These are phyloP conservation scores for Drymonia ruficornis DNA, from an alignment of 2,888 invertebrate species.

Conservation along the genomic window DNA sequence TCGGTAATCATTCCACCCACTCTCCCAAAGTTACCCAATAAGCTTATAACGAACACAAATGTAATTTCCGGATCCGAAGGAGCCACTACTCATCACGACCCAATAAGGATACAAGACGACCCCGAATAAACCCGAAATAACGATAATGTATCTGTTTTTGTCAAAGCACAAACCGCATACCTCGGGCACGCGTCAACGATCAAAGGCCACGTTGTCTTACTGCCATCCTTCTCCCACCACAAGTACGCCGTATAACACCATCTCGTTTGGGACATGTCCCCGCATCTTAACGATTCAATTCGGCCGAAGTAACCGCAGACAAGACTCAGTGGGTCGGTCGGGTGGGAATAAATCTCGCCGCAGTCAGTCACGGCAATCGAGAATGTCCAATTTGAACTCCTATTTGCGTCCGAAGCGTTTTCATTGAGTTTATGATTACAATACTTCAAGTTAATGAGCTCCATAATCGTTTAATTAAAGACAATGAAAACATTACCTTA, in stretches of 20 bases:
- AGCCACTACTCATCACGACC: not conserved
- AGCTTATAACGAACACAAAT: not conserved
- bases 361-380: slow-evolving; percentile 40
- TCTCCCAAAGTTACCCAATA: not conserved
- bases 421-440: slow-evolving; percentile 39
- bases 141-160: slow-evolving; percentile 35
- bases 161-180: slow-evolving; percentile 46
- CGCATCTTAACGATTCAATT: slow-evolving; percentile 61
- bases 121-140: slow-evolving; percentile 7
- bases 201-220: slow-evolving; percentile 41
- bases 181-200: slow-evolving; percentile 51
- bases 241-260: slow-evolving; percentile 35
- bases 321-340: slow-evolving; percentile 45
- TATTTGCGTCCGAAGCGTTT: slow-evolving; percentile 33
- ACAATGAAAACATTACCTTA: slow-evolving; percentile 39
- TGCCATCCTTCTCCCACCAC: slow-evolving; percentile 36
- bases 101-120: slow-evolving; percentile 3
- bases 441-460: slow-evolving; percentile 41
- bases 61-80: not conserved
- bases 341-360: slow-evolving; percentile 51
- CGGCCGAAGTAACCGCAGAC: slow-evolving; percentile 53
- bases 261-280: slow-evolving; percentile 42
- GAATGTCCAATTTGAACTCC: slow-evolving; percentile 41
- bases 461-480: slow-evolving; percentile 45
- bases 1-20: not conserved